Evolutionary conservation across 2,888 invertebrate genomes (phyloP).

Genomic region (Capitulum mitella): DNA sequence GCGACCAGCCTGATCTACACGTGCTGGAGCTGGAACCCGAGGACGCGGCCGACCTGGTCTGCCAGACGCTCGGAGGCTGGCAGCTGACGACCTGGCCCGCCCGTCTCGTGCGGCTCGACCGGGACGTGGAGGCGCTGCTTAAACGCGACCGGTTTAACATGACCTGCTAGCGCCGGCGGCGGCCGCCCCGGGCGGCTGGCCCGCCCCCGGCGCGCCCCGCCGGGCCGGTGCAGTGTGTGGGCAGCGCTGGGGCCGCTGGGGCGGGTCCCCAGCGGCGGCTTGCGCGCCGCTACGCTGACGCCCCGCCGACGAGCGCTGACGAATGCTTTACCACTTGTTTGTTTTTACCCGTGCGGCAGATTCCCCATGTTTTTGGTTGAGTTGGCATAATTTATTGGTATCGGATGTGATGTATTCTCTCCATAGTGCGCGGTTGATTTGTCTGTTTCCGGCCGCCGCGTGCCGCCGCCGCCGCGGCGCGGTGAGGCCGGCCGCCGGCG

Average conservation of each 20-base stretch:
- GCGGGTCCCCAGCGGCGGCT: too few species aligned
- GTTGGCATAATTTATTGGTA: neutral
- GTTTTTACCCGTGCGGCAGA: neutral
- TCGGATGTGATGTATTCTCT: neutral
- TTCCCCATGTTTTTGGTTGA: neutral
- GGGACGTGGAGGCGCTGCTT: neutral
- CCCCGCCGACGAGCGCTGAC: too few species aligned
- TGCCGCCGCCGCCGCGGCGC: neutral
- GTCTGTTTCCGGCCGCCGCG: neutral
- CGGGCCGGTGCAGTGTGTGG: neutral
- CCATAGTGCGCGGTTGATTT: neutral
- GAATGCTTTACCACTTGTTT: neutral
- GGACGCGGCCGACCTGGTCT: neutral
- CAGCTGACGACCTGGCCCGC: neutral
- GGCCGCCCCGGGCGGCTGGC: neutral
- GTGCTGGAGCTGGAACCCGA: neutral
- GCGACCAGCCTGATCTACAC: neutral
- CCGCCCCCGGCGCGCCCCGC: neutral
- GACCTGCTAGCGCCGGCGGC: neutral
- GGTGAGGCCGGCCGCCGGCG: neutral
- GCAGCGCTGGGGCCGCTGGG: neutral
- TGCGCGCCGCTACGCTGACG: too few species aligned
- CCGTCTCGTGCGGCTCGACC: neutral
- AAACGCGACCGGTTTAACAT: constrained; percentile 3
- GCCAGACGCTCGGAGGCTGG: constrained; percentile 5